Conservation (phyloP, 92 coral and sea anemone species). For the Porites rus region DNA sequence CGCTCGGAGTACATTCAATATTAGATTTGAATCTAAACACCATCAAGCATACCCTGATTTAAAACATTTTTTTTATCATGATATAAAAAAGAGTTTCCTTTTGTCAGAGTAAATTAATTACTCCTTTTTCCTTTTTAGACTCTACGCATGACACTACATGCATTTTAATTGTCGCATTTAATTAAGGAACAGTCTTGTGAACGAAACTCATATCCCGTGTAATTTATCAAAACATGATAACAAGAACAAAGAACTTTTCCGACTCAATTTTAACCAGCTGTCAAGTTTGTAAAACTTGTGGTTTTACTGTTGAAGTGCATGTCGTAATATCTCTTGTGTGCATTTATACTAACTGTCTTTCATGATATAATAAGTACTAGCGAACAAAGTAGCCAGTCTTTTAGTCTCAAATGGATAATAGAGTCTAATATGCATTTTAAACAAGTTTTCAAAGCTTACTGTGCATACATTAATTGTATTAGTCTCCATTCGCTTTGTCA, state of each 20-base stretch:
- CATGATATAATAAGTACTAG: no score
- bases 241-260: neutral
- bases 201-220: neutral
- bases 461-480: no score
- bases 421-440: no score
- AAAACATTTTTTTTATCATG: neutral
- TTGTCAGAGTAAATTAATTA: neutral
- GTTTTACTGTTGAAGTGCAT: no score
- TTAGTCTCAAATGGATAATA: no score
- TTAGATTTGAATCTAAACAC: no score
- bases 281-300: neutral
- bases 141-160: neutral
- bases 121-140: neutral
- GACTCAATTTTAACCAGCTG: neutral
- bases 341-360: no score
- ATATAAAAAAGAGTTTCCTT: neutral
- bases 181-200: neutral
- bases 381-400: no score
- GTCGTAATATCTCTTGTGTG: no score
- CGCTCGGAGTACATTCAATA: neutral
- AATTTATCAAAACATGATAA: neutral
- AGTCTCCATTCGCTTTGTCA: no score
- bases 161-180: neutral
- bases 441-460: no score
- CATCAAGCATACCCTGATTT: neutral